These are phyloP conservation scores for Tiliacea aurago DNA, from an alignment of 2,888 invertebrate genomes.

Conservation along the genomic window DNA sequence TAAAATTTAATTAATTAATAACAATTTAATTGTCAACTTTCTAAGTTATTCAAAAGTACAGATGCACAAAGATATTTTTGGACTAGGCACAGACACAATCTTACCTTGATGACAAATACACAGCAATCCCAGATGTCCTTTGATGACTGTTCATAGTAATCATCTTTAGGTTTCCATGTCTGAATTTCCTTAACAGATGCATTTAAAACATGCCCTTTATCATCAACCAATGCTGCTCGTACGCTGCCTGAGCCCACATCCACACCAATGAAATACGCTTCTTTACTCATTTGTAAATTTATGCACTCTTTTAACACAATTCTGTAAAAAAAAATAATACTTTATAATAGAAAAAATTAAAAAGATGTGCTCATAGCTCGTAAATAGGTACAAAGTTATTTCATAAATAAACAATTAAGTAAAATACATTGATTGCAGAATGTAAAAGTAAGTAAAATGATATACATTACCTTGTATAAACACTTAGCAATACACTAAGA, in stretches of 20 bases:
- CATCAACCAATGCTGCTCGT: slow-evolving; percentile 94
- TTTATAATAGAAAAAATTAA: neutral
- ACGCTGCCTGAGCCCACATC: slow-evolving; percentile 98
- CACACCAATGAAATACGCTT: slow-evolving; percentile 94
- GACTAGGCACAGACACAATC: neutral
- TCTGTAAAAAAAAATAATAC: neutral
- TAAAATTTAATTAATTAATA: neutral
- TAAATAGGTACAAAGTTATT: neutral
- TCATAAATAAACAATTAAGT: neutral
- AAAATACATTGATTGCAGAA: slow-evolving; percentile 6
- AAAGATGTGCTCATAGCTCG: neutral
- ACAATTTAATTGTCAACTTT: neutral
- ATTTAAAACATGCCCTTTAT: slow-evolving; percentile 92
- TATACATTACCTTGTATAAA: slow-evolving; percentile 18
- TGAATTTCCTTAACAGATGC: slow-evolving; percentile 92
- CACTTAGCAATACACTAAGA: neutral
- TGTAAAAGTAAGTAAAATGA: neutral
- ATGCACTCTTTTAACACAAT: neutral
- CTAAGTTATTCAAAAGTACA: neutral
- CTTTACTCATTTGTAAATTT: slow-evolving; percentile 68
- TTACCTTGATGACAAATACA: slow-evolving; percentile 94
- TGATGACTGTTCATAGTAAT: slow-evolving; percentile 97
- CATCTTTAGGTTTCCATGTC: slow-evolving; percentile 94
- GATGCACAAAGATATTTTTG: no score
- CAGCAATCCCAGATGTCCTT: slow-evolving; percentile 96